These are phyloP conservation scores for Hydrozoanthus gracilis DNA, from an alignment of 92 coral and sea anemone species.

Conservation along the genomic window DNA sequence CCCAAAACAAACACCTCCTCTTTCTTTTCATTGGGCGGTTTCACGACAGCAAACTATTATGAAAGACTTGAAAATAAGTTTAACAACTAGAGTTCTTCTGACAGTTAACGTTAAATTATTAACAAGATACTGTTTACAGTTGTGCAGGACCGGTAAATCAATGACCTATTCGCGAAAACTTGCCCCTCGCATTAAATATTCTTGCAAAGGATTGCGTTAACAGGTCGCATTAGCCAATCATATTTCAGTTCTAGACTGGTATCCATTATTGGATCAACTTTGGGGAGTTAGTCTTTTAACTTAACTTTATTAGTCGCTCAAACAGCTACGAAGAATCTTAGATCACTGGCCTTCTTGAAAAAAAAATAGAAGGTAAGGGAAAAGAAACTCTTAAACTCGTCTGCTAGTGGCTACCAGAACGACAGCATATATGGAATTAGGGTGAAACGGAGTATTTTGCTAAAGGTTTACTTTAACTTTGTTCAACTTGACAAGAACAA, in stretches of 20 bases:
- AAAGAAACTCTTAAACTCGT: not conserved
- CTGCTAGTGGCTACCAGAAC: not conserved
- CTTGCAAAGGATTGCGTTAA: conserved; percentile 48
- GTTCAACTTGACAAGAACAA: not conserved
- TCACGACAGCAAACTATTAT: conserved; percentile 60
- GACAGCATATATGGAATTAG: not conserved
- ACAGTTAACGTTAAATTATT: conserved; percentile 41
- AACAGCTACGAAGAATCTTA: conserved; percentile 35
- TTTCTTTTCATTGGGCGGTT: conserved; percentile 26
- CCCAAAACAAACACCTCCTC: conserved; percentile 29
- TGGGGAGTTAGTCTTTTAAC: conserved; percentile 29
- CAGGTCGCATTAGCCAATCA: conserved; percentile 36
- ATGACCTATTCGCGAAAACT: conserved; percentile 46
- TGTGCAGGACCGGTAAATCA: conserved; percentile 23
- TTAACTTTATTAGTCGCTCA: conserved; percentile 14
- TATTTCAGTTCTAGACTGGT: conserved; percentile 36
- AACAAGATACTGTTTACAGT: conserved; percentile 30
- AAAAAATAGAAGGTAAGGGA: conserved; percentile 46
- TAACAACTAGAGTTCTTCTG: conserved; percentile 38
- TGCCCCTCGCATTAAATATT: conserved; percentile 33
- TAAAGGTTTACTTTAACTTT: too few relatives aligned
- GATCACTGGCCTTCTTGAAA: conserved; percentile 45
- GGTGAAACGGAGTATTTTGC: not conserved
- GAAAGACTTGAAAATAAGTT: conserved; percentile 80
- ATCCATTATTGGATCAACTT: not conserved